Evolutionary conservation across 2,113 vertebrate species (phyloP), one percentile per base, ranked within the genome.

Genomic region (Scortum barcoo): DNA sequence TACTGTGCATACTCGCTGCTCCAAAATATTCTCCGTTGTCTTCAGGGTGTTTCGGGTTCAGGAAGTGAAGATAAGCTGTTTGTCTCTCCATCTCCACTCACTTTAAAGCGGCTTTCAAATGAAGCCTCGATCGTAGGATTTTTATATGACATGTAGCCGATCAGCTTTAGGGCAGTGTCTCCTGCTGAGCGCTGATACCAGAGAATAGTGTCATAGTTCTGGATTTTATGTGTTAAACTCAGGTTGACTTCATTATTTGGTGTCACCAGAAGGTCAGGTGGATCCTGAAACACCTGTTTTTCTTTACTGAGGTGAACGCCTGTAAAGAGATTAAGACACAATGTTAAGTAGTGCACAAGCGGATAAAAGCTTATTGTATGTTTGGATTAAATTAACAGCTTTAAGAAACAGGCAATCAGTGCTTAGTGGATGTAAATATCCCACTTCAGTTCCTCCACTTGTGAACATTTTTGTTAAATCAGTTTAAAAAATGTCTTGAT

Each of bases 21-120:
- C 91, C 93, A 63, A 93, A 93, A 84, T 95, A 94, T 36, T 82
- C 86, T 28, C 80, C 88, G 0, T 58, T 86, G 73, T 94, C 87
- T 57, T 86, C 77, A 8, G 62, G 40, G 22, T 66, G 40, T 10
- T 1, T 78, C 26, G 30, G 57, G 5, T 58, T 87, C 5, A 56
- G 22, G 12, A 93, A 57, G 1, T 91, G 87, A 11, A 95, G 88
- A 78, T 38, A 17, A 9, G 58, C 88, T 0, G 19, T 19, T 12
- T 72, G n/a, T 74, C 19, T 24, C 4, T 33, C 87, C 94, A 33
- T 93, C 36, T 72, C 94, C 94, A 22, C 51, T 93, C 50, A 93
- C 57, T 0, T 22, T 67, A 24, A 93, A 93, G 22, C 7, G 40
- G 4, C 20, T 16, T 12, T 84, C 0, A 53, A 82, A 92, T 16